Conservation (phyloP, 2,113 vertebrate species). For the Misgurnus mizolepis region DNA sequence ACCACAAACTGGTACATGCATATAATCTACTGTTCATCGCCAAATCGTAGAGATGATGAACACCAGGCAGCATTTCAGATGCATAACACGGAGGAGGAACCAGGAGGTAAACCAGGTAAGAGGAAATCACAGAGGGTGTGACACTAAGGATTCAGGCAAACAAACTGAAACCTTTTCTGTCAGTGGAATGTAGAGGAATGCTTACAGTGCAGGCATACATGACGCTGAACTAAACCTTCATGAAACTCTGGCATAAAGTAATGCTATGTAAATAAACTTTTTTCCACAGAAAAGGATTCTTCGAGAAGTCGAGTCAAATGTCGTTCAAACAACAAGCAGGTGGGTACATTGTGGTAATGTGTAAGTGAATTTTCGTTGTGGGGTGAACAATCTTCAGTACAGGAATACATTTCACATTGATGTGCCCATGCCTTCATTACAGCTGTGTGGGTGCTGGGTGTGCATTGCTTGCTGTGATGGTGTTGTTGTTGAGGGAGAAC, state of each 20-base stretch:
- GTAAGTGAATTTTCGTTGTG: too few relatives aligned
- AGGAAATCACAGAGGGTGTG: background rate
- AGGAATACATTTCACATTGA: background rate
- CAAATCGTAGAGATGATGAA: background rate
- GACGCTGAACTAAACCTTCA: background rate
- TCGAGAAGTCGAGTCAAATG: too few relatives aligned
- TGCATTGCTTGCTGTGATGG: background rate
- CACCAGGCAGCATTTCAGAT: background rate
- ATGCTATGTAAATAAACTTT: background rate
- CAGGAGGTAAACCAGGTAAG: slow-evolving; percentile 10
- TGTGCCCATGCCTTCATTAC: too few relatives aligned
- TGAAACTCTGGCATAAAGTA: background rate
- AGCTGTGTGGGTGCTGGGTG: background rate
- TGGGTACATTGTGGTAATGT: too few relatives aligned
- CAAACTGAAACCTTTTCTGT: background rate
- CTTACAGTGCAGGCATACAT: slow-evolving; percentile 23
- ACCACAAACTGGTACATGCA: background rate
- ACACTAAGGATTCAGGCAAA: slow-evolving; percentile 28
- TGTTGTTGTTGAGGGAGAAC: too few relatives aligned
- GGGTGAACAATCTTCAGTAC: too few relatives aligned
- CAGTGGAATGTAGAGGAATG: slow-evolving; percentile 27
- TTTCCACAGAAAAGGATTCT: too few relatives aligned
- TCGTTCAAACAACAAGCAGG: too few relatives aligned
- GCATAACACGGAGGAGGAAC: background rate
- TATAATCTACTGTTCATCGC: too few relatives aligned